Base-by-base conservation (phyloP, 1,140 invertebrate genomes). In the Aphis craccivora region DNA sequence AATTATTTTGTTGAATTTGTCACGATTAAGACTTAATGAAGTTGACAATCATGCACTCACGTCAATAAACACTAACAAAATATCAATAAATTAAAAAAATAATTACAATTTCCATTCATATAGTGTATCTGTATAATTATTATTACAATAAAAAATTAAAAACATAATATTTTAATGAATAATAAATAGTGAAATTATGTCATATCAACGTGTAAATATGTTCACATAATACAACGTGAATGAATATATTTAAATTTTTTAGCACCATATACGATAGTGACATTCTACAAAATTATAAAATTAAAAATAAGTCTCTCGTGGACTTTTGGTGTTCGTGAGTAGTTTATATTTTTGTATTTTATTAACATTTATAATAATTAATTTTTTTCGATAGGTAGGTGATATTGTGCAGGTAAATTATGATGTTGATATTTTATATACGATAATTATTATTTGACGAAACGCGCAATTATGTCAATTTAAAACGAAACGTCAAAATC, bases 401-500 rank as follows among this genome's bases (percentile, higher is more conserved):
- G 14, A 67, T n/a, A 18, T n/a, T n/a, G 14, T 9, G 7, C 30
- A 60, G 30, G 55, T n/a, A n/a, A 76, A 35, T 76, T 76, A 51
- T 51, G 18, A 76, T 76, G 2, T 76, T n/a, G 6, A 18, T 6
- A 14, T 14, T 22, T 76, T n/a, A 18, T 4, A 35, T n/a, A n/a
- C 4, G 60, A 51, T 51, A n/a, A 67, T 67, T 67, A 40, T 40
- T 30, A 67, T 67, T 67, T 14, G 3, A n/a, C n/a, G 14, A n/a
- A n/a, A 76, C 60, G 30, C 18, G 60, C 14, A 76, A 76, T 76
- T 76, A 76, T 3, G 37, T 40, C 30, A 76, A 5, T 76, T 76
- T n/a, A n/a, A 76, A 76, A n/a, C 60, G 60, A 76, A 76, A 76
- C 60, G 60, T 76, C 60, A 14, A 76, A 76, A 76, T 76, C 60